A percentile compares a stretch with the other conserved stretches of the same genome.
Evolutionary conservation across 2,888 invertebrate species (phyloP).

Genomic region (Pycnomerus fuliginosus): DNA sequence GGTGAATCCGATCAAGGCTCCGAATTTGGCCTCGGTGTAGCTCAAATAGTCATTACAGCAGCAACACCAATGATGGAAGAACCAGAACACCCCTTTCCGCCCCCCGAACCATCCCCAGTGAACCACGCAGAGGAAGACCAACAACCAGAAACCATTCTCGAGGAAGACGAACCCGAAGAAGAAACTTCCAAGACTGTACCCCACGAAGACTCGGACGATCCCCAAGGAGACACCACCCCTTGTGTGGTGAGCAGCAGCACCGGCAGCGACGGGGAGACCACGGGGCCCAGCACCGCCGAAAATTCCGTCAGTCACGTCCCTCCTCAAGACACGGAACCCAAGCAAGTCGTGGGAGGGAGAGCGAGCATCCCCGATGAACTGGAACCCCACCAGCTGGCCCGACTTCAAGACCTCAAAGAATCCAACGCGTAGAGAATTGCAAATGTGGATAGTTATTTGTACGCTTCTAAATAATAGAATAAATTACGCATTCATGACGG

Average conservation of each 20-base stretch:
- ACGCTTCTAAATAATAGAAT: conserved; percentile 34
- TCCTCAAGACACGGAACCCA: conserved; percentile 54
- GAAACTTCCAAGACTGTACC: conserved; percentile 15
- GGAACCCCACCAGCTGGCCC: conserved; percentile 84
- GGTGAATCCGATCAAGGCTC: conserved; percentile 46
- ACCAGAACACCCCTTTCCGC: conserved; percentile 76
- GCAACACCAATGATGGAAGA: conserved; percentile 92
- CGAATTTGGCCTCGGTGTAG: conserved; percentile 75
- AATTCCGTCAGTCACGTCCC: conserved; percentile 59
- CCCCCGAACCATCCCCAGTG: conserved; percentile 63
- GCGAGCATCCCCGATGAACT: conserved; percentile 87
- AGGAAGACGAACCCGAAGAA: conserved; percentile 22
- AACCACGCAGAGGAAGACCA: conserved; percentile 39
- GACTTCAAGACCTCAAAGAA: conserved; percentile 85
- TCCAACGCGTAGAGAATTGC: conserved; percentile 73
- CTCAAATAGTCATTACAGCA: conserved; percentile 89
- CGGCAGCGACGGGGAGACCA: conserved; percentile 65
- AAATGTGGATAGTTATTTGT: conserved; percentile 32
- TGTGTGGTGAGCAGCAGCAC: conserved; percentile 66
- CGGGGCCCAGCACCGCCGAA: conserved; percentile 63
- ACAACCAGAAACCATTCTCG: conserved; percentile 19
- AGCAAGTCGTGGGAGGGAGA: conserved; percentile 73
- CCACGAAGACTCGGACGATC: conserved; percentile 54
- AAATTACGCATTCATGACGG: conserved; percentile 28
- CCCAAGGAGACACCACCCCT: conserved; percentile 60